Evolutionary conservation across 1,140 invertebrate species (phyloP).

Genomic region (Pseudoatta argentina): DNA sequence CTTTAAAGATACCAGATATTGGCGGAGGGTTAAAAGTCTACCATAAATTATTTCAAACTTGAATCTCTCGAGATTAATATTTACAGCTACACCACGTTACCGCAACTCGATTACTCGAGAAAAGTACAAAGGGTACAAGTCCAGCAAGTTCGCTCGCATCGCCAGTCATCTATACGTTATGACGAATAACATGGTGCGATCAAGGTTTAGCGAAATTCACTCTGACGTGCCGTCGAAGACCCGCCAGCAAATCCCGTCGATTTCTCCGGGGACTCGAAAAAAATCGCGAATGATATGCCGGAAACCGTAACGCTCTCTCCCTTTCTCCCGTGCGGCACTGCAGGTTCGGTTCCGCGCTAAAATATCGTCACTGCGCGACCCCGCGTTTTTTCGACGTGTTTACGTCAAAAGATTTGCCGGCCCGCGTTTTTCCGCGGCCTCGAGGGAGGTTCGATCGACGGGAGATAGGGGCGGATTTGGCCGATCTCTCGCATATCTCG

Average conservation of each 20-base stretch:
- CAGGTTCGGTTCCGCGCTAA: conserved; percentile 32
- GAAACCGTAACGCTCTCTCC: conserved; percentile 64
- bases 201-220: conserved; percentile 71
- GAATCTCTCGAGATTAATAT: not conserved
- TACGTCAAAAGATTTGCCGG: conserved; percentile 75
- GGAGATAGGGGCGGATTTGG: conserved; percentile 55
- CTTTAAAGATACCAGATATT: too few species aligned
- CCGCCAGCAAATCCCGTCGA: conserved; percentile 80
- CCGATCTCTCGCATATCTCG: conserved; percentile 74
- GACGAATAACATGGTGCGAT: conserved; percentile 59
- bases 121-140: conserved; percentile 11
- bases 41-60: not conserved
- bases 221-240: conserved; percentile 73
- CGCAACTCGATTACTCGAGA: not conserved
- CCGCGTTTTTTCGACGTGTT: conserved; percentile 29
- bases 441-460: conserved; percentile 70
- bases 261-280: conserved; percentile 82
- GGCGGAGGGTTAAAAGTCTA: not conserved
- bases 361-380: conserved; percentile 52
- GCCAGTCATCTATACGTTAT: conserved; percentile 67
- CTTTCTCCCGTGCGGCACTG: not conserved
- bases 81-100: not conserved
- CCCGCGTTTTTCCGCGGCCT: conserved; percentile 48
- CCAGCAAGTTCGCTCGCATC: not conserved
- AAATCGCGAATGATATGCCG: conserved; percentile 83